Percentiles rank a stretch among this genome's conserved stretches.
phyloP scores from a whole-genome alignment of 2,888 invertebrate species.

The Tribolium freemani region DNA sequence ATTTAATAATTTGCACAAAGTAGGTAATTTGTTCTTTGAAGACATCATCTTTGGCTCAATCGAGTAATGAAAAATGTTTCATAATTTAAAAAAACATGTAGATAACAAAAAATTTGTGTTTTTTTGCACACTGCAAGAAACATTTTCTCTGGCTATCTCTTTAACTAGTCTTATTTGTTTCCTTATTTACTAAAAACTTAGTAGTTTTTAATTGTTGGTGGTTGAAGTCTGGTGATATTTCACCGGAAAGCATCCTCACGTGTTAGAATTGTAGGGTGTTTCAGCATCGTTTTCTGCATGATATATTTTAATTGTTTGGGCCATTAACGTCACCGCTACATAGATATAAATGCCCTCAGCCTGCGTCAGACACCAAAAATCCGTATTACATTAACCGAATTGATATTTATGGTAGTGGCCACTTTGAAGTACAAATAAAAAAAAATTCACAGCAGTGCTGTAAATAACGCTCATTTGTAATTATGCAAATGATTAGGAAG shows the following conservation, averaged over 20 bases:
- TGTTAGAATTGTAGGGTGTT: slow-evolving; percentile 38
- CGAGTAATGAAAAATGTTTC: no score
- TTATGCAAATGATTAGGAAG: slow-evolving; percentile 31
- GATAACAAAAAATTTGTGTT: no score
- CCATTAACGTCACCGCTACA: slow-evolving; percentile 50
- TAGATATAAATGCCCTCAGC: not conserved
- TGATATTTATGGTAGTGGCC: not conserved
- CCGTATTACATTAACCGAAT: not conserved
- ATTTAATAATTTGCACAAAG: no score
- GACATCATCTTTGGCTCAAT: no score
- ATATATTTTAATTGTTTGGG: slow-evolving; percentile 53
- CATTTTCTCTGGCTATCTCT: no score
- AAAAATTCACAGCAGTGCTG: not conserved
- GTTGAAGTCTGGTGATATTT: not conserved
- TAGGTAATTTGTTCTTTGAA: no score
- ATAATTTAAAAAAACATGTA: no score
- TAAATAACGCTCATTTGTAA: slow-evolving; percentile 24
- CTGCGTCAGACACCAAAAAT: not conserved
- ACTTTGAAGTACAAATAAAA: not conserved
- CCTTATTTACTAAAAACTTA: not conserved
- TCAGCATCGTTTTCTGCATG: slow-evolving; percentile 36
- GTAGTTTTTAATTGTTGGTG: no score
- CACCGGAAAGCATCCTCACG: slow-evolving; percentile 2
- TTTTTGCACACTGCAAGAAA: no score
- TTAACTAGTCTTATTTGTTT: not conserved